Percentiles rank a stretch among this genome's conserved stretches.
These are phyloP conservation scores for Mantis religiosa DNA, from an alignment of 2,888 invertebrate genomes.

Conservation along the genomic window DNA sequence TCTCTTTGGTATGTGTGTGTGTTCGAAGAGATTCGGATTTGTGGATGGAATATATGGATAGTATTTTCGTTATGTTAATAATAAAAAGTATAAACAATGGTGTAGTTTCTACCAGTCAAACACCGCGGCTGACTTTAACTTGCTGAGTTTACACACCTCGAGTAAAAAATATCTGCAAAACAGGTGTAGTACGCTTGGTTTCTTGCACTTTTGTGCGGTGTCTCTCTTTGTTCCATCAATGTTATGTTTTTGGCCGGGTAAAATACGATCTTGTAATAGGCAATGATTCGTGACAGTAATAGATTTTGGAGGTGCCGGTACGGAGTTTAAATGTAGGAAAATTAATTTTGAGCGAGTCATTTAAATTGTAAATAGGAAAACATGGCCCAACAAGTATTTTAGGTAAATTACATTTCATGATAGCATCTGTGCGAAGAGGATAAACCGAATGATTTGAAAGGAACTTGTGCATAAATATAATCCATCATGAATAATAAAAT, in stretches of 20 bases:
- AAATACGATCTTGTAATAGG: neutral
- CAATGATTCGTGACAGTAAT: neutral
- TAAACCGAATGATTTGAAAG: neutral
- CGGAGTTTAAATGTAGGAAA: neutral
- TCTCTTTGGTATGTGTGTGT: neutral
- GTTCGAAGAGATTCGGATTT: neutral
- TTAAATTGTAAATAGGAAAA: neutral
- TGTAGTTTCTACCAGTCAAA: neutral
- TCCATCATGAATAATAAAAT: slow-evolving; percentile 13
- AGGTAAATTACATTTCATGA: neutral
- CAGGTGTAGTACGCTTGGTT: neutral
- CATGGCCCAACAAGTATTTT: neutral
- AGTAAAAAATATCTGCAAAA: neutral
- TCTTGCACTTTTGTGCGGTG: neutral
- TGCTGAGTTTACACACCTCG: neutral
- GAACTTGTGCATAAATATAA: neutral
- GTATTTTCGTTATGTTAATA: neutral
- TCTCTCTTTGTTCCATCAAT: slow-evolving; percentile 1
- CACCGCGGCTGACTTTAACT: neutral
- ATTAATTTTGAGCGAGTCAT: neutral
- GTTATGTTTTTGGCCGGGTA: neutral
- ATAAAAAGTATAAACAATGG: neutral
- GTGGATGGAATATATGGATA: neutral
- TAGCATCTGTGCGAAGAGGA: neutral
- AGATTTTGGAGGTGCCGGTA: neutral